These are phyloP conservation scores for Oryzias melastigma DNA, from an alignment of 2,113 vertebrate species.

Conservation along the genomic window DNA sequence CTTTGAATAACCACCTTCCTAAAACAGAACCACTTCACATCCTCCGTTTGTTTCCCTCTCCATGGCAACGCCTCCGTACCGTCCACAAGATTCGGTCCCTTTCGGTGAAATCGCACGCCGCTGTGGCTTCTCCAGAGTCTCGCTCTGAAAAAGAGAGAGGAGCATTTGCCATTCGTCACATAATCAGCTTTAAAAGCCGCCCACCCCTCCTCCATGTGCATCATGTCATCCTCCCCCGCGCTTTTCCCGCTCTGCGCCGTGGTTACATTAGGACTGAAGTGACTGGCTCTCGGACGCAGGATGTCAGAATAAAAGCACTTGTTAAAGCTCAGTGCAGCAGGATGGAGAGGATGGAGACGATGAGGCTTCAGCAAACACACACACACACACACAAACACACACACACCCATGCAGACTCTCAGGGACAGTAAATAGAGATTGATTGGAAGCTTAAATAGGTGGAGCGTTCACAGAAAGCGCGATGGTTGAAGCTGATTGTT, in stretches of 20 bases:
- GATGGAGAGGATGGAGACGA: conserved; percentile 1
- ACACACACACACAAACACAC: no score
- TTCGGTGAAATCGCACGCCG: conserved; percentile 17
- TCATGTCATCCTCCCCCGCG: conserved; percentile 25
- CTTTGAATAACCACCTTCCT: no score
- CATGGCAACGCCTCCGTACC: neutral
- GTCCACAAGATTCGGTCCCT: neutral
- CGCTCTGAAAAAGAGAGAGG: conserved; percentile 23
- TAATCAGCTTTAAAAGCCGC: conserved; percentile 55
- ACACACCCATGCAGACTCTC: conserved; percentile 14
- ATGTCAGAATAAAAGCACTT: neutral
- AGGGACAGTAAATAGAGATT: conserved; percentile 45
- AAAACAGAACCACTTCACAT: neutral
- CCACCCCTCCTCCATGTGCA: conserved; percentile 39
- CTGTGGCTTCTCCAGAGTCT: conserved; percentile 29
- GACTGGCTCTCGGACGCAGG: conserved; percentile 11
- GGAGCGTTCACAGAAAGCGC: conserved; percentile 39
- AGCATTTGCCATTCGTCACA: conserved; percentile 45
- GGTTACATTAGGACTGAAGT: conserved; percentile 29
- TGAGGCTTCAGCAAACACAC: conserved; percentile 11
- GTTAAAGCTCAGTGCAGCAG: neutral
- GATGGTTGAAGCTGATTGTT: conserved; percentile 37
- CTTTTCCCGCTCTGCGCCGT: conserved; percentile 20
- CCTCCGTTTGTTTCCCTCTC: neutral
- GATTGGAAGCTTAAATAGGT: no score